Evolutionary conservation across 2,797 vertebrate species (phyloP), one percentile per base, ranked within the genome.

Genomic region (Siniperca obscura): DNA sequence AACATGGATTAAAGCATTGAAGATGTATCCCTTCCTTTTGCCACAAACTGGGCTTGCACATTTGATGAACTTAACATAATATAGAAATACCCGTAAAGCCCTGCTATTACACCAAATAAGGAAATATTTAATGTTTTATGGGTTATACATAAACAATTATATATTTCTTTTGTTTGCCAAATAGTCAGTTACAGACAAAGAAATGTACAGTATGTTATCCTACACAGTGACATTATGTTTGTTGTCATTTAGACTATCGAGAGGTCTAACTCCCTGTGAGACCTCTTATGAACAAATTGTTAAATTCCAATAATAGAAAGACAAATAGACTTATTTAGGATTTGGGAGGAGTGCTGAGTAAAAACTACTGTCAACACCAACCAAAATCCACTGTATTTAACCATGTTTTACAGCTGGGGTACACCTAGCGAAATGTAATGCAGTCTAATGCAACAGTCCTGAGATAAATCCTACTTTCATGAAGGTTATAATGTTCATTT

Each of bases 1-100:
- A 44, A 4, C 3, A 25, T 36, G 36, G 9, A 38, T 38, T 38
- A n/a, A 44, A 0, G 0, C 9, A 13, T 5, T 52, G 7, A 14
- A 12, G 13, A 7, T 22, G 3, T 27, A 4, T 48, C 9, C 1
- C 11, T 36, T 22, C 6, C n/a, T 2, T 36, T 64, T 56, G 21
- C 2, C 21, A 65, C 27, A 38, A 62, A 1, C 48, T 70, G 36
- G 25, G 46, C 12, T 53, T 4, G 7, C 16, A 69, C 57, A 34
- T 52, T 73, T 52, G 56, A 72, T 34, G 12, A 48, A 36, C 13
- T 21, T 36, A 0, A 50, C 2, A 9, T 48, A 72, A 22, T 60
- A 34, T 17, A n/a, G 57, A 50, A 30, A 30, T 46, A 7, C 3
- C 19, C 48, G 1, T 30, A 25, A 65, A 25, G 22, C n/a, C 8